Evolutionary conservation across 1,140 invertebrate genomes (phyloP), one percentile per base, ranked within the genome.

Genomic region (Calliopsis andreniformis): DNA sequence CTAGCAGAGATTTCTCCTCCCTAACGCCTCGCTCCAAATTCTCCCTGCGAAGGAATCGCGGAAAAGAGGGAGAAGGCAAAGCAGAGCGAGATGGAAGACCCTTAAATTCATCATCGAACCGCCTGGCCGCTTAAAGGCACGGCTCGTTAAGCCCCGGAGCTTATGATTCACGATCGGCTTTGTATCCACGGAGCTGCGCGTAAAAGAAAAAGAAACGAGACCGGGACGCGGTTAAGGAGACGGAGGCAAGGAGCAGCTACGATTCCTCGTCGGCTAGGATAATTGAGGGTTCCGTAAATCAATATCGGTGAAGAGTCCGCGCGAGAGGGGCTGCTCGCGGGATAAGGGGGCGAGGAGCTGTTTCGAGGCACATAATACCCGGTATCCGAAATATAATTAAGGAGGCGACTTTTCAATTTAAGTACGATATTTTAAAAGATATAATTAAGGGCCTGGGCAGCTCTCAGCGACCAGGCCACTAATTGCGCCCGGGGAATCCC

Each of bases 361-460:
- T 71, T 73, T 75, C 49, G 66, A 39, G 66, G 68, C 63, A 88
- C 87, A 87, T 87, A 67, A 66, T 86, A 71, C 76, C 83, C 59
- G 68, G 72, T 82, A 88, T 87, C 83, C 79, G 77, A 85, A 89
- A 89, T 91, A 89, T 90, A 89, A 89, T 87, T 86, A 85, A 86
- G 79, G 69, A 79, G 82, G 77, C 78, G 87, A 89, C 87, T 90
- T 90, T 90, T 89, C 88, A 90, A 90, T 91, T 90, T 89, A 89
- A 87, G 80, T 87, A 76, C 76, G 83, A 90, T 90, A 89, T 91
- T 90, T 91, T 85, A 84, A 89, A 87, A 85, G 86, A 89, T 89
- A 90, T 89, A 88, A 91, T 89, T 90, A 90, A 90, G 85, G 79
- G 51, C 72, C 84, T 78, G 77, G 67, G 78, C 77, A 76, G 49